Evolutionary conservation across 2,113 vertebrate species (phyloP), one percentile per base, ranked within the genome.

Genomic region (Clarias magur): DNA sequence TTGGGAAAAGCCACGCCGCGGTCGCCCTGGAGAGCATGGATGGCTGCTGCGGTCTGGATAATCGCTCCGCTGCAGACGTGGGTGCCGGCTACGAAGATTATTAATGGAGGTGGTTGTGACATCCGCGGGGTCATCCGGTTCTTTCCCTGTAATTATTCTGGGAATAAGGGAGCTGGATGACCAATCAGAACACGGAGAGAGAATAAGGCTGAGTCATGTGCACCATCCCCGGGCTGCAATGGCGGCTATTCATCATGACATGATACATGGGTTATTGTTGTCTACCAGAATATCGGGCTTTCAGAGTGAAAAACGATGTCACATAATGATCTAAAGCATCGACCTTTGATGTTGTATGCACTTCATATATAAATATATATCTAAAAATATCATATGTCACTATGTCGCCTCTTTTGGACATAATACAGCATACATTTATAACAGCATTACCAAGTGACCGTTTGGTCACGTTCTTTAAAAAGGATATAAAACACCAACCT

Each of bases 41-140:
- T 21, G 85, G 84, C 54, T 82, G 34, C 85, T 82, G 94, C 89
- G 89, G 73, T 53, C 82, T 87, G 78, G 67, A 87, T 86, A 87
- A 91, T 85, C 91, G 81, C 62, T 81, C 30, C 65, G 38, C 27
- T 89, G 85, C 59, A 84, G 30, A 83, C 65, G 27, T 25, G 86
- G 87, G 87, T 88, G 81, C 17, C 27, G 84, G 88, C 89, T 92
- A 86, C 89, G 85, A 87, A 56, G 63, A 78, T 88, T 11, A 12
- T n/a, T 82, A 85, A 89, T 79, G 84, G 86, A 78, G 84, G 81
- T 56, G 85, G 60, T 68, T 4, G 60, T 85, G 88, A 89, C 87
- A 89, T 90, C 76, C 88, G 90, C 84, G 87, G 89, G 5, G 83
- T 65, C 42, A 62, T 59, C 56, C 42, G 25, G 81, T 83, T 68